Evolutionary conservation across 35 echinoderm and acorn worm genomes (phyloP).

Genomic region (Lytechinus variegatus): DNA sequence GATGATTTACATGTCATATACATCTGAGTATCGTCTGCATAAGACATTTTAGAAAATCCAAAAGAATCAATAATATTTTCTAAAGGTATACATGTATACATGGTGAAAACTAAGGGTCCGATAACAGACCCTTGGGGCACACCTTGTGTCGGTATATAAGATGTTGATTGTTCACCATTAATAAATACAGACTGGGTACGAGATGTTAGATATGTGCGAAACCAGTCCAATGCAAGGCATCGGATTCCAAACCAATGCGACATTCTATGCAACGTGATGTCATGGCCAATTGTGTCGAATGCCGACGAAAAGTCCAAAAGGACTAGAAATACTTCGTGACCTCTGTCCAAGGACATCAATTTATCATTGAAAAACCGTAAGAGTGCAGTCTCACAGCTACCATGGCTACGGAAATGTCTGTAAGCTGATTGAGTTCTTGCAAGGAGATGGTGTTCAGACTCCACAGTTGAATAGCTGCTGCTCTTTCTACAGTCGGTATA

Average conservation of each 20-base stretch:
- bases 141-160: background rate
- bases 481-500: no score
- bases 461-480: no score
- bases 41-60: background rate
- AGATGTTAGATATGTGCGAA: conserved; percentile 63
- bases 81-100: background rate
- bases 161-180: conserved; percentile 31
- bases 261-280: conserved; percentile 42
- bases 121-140: background rate
- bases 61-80: background rate
- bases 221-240: conserved; percentile 67
- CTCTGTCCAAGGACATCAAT: conserved; percentile 52
- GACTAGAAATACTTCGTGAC: conserved; percentile 45
- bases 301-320: conserved; percentile 54
- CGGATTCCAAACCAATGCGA: conserved; percentile 43
- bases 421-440: conserved; percentile 62
- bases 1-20: no score
- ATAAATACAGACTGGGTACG: conserved; percentile 54
- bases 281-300: conserved; percentile 67
- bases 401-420: conserved; percentile 48
- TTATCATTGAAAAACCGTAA: conserved; percentile 64
- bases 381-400: conserved; percentile 74
- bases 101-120: background rate
- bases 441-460: background rate
- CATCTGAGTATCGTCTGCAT: background rate